phyloP scores from a whole-genome alignment of 92 coral and sea anemone species.

The Bergia sp. region DNA sequence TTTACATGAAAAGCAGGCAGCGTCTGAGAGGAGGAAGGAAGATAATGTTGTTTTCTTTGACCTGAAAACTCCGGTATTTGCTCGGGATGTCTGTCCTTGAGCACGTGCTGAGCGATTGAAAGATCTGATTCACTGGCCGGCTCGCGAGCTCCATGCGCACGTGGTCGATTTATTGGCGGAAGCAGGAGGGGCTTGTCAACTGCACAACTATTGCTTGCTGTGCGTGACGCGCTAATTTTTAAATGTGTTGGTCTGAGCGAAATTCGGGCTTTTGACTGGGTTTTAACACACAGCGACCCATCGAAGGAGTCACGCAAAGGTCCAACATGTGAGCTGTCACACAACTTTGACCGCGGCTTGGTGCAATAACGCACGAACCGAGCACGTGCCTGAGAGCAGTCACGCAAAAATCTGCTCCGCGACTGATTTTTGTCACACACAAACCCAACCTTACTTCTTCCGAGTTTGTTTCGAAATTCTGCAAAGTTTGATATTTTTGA shows the following conservation, averaged over 20 bases:
- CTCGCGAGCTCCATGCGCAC: background rate
- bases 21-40: conserved; percentile 14
- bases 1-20: too few relatives aligned
- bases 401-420: background rate
- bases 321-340: background rate
- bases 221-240: too few relatives aligned
- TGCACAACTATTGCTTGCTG: background rate
- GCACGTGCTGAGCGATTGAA: background rate
- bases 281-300: background rate
- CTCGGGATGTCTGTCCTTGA: background rate
- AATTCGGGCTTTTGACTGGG: background rate
- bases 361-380: background rate
- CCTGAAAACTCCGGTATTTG: background rate
- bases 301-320: background rate
- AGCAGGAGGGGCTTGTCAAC: background rate
- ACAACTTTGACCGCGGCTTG: background rate
- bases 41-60: background rate
- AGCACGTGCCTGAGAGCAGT: background rate
- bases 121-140: background rate
- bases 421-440: background rate
- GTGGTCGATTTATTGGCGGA: conserved; percentile 7
- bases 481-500: background rate
- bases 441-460: background rate
- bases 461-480: background rate
- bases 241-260: background rate